Percentiles rank a stretch among this genome's conserved stretches.
These are phyloP conservation scores for Melanotaenia trifasciata DNA, from an alignment of 2,797 vertebrate species.

Conservation along the genomic window DNA sequence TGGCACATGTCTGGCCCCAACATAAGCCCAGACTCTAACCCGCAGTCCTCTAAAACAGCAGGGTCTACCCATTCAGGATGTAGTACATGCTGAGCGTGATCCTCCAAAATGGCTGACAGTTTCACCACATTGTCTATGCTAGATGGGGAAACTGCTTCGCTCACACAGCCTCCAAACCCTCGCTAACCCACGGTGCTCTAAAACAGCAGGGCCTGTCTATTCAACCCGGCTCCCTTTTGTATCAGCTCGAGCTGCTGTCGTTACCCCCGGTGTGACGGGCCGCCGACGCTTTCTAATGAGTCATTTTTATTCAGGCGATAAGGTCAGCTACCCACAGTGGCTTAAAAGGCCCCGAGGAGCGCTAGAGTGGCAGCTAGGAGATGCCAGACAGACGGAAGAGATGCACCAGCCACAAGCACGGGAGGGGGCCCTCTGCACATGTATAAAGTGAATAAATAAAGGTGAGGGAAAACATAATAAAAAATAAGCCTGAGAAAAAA, in stretches of 20 bases:
- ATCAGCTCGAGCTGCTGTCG: constrained; percentile 64
- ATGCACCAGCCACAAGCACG: constrained; percentile 23
- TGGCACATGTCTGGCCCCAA: constrained; percentile 58
- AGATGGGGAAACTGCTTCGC: constrained; percentile 61
- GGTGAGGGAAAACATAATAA: constrained; percentile 39
- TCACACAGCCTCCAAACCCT: constrained; percentile 59
- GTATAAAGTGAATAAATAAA: constrained; percentile 41
- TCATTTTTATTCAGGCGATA: constrained; percentile 82
- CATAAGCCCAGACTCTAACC: constrained; percentile 61
- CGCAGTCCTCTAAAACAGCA: constrained; percentile 72
- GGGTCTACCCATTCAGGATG: constrained; percentile 73
- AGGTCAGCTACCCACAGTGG: constrained; percentile 79
- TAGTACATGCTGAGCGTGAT: constrained; percentile 69
- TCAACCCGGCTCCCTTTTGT: constrained; percentile 73
- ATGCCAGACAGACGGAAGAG: constrained; percentile 53
- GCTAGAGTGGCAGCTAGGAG: constrained; percentile 72
- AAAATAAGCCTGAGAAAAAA: constrained; percentile 30
- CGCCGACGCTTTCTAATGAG: constrained; percentile 73
- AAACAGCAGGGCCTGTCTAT: constrained; percentile 75
- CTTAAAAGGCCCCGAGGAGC: constrained; percentile 79
- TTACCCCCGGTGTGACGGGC: constrained; percentile 69
- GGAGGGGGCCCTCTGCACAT: constrained; percentile 36
- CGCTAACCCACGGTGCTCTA: constrained; percentile 65
- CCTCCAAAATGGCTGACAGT: constrained; percentile 80
- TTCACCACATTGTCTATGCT: constrained; percentile 62